Evolutionary conservation across 1,140 invertebrate genomes (phyloP).

Genomic region (Coelopa frigida): DNA sequence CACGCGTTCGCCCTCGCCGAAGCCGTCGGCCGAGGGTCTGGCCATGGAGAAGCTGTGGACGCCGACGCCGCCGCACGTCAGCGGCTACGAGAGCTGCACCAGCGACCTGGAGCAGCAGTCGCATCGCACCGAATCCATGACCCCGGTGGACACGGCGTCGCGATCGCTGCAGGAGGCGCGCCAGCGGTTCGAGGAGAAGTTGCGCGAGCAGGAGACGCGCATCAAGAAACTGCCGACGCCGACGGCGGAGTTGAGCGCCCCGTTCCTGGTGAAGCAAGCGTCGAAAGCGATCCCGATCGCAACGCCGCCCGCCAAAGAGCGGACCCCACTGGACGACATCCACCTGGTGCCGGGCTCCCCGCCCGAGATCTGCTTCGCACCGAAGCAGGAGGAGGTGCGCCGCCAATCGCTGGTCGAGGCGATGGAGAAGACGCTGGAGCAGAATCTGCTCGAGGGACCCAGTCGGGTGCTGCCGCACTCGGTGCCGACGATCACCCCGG

Average conservation of each 20-base stretch:
- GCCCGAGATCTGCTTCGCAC: constrained; percentile 57
- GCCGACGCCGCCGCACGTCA: constrained; percentile 19
- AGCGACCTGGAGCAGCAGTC: constrained; percentile 26
- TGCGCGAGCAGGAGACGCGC: constrained; percentile 33
- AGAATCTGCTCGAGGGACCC: constrained; percentile 50
- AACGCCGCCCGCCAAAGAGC: constrained; percentile 28
- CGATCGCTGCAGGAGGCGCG: too few species aligned
- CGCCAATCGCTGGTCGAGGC: constrained; percentile 52
- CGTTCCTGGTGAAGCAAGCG: constrained; percentile 47
- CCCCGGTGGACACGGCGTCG: too few species aligned
- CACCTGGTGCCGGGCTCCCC: constrained; percentile 55
- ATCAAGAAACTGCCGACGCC: constrained; percentile 36
- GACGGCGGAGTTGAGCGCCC: constrained; percentile 47
- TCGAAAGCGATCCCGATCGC: constrained; percentile 45
- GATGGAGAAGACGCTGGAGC: constrained; percentile 53
- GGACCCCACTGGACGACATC: constrained; percentile 38
- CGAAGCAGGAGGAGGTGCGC: constrained; percentile 38
- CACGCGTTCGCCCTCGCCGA: constrained; percentile 38
- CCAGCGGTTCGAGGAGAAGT: constrained; percentile 25
- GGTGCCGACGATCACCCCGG: constrained; percentile 39
- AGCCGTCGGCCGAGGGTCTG: constrained; percentile 53
- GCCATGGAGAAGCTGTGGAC: constrained; percentile 59
- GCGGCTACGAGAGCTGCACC: constrained; percentile 17
- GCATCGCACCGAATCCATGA: not conserved
- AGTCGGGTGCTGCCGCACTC: constrained; percentile 49